Evolutionary conservation across 1,140 invertebrate genomes (phyloP).

Genomic region (Lepidotrigona ventralis): DNA sequence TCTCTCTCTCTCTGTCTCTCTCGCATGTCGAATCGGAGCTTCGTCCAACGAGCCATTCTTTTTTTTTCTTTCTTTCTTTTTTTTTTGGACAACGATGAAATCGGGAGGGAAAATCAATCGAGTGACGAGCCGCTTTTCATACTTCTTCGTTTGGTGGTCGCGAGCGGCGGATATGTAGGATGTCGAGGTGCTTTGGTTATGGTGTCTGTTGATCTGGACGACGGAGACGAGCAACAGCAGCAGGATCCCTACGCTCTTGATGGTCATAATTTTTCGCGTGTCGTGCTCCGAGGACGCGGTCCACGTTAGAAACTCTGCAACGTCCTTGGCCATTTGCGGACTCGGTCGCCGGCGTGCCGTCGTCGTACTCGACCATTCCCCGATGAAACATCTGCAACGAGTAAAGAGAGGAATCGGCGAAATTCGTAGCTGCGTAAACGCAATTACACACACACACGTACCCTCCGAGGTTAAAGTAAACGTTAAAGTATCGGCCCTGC

Average conservation of each 20-base stretch:
- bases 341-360: constrained; percentile 93
- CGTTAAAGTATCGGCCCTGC: constrained; percentile 97
- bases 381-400: constrained; percentile 77
- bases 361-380: constrained; percentile 88
- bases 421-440: no score
- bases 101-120: no score
- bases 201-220: constrained; percentile 86
- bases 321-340: constrained; percentile 98
- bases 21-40: no score
- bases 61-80: no score
- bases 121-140: background rate
- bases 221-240: constrained; percentile 76
- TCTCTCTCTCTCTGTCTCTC: no score
- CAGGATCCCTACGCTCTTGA: constrained; percentile 87
- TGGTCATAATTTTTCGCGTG: constrained; percentile 88
- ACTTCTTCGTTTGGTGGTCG: no score
- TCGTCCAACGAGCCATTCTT: no score
- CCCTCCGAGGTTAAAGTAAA: constrained; percentile 97
- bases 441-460: constrained; percentile 54
- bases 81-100: background rate
- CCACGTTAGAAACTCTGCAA: constrained; percentile 95
- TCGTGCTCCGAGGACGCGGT: constrained; percentile 94
- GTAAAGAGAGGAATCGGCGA: no score
- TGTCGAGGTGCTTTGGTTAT: background rate
- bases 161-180: no score